phyloP scores from a whole-genome alignment of 2,888 invertebrate species.

The Synergus itoensis region DNA sequence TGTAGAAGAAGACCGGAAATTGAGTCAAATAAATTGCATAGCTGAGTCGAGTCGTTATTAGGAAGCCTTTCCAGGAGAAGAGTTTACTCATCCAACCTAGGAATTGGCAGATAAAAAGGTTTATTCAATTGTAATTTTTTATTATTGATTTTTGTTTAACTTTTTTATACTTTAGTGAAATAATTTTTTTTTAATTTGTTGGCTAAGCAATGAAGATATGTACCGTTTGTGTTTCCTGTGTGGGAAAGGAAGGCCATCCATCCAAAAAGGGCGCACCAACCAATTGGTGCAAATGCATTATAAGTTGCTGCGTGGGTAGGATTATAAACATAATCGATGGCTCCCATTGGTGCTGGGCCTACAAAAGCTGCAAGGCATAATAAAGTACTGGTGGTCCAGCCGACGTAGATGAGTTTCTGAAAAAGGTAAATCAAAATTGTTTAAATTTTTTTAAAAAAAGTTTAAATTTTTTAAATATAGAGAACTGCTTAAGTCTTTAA shows the following conservation, averaged over 20 bases:
- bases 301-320: slow-evolving; percentile 84
- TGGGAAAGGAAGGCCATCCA: slow-evolving; percentile 85
- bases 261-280: slow-evolving; percentile 84
- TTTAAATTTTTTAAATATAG: not conserved
- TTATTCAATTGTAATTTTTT: slow-evolving; percentile 32
- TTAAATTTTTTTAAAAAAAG: not conserved
- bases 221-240: slow-evolving; percentile 79
- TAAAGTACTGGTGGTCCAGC: slow-evolving; percentile 80
- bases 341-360: slow-evolving; percentile 84
- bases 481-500: not conserved
- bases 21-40: slow-evolving; percentile 86
- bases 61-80: slow-evolving; percentile 82
- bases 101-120: slow-evolving; percentile 57
- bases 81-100: slow-evolving; percentile 80
- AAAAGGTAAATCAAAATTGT: slow-evolving; percentile 42
- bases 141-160: slow-evolving; percentile 51
- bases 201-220: slow-evolving; percentile 22
- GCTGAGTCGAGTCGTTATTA: slow-evolving; percentile 84
- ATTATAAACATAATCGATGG: slow-evolving; percentile 82
- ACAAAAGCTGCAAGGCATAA: slow-evolving; percentile 81
- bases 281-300: slow-evolving; percentile 85
- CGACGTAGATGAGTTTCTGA: slow-evolving; percentile 79
- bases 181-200: slow-evolving; percentile 21
- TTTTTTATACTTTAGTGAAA: slow-evolving; percentile 74
- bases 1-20: slow-evolving; percentile 86